A percentile compares a stretch with the other conserved stretches of the same genome.
phyloP scores from a whole-genome alignment of 1,140 invertebrate genomes.

The Rhagoletis zephyria region DNA sequence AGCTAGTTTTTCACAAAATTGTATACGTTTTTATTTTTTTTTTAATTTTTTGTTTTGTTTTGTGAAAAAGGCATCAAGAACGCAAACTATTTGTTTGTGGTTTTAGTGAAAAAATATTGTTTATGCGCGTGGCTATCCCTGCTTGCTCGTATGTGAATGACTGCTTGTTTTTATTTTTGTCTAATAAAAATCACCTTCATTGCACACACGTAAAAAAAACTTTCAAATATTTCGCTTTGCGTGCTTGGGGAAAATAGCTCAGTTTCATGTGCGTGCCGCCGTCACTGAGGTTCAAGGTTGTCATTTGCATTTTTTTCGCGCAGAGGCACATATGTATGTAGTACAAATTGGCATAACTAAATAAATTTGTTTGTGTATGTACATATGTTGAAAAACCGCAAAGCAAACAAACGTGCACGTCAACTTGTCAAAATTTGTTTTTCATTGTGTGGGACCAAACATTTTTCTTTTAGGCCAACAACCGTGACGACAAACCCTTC shows the following conservation, averaged over 20 bases:
- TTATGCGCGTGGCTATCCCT: neutral
- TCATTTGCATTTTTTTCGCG: constrained; percentile 35
- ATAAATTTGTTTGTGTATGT: neutral
- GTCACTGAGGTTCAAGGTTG: constrained; percentile 17
- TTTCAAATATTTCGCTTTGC: constrained; percentile 10
- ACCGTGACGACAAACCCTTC: constrained; percentile 20
- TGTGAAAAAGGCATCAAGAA: neutral
- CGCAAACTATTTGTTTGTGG: constrained; percentile 12
- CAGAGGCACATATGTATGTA: neutral
- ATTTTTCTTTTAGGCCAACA: neutral
- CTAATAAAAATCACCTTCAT: constrained; percentile 28
- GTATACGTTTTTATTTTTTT: no score
- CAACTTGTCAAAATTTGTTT: constrained; percentile 8
- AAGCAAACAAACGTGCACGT: neutral
- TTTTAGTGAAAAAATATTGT: neutral
- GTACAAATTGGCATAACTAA: neutral
- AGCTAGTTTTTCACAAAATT: neutral
- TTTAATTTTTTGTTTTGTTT: no score
- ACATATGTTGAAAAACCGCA: neutral
- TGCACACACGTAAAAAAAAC: neutral
- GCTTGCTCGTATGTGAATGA: neutral
- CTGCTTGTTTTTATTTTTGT: neutral
- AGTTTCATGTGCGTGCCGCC: neutral
- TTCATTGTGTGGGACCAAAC: neutral
- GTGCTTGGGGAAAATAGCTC: constrained; percentile 31